Percentiles rank a stretch among this genome's conserved stretches.
These are phyloP conservation scores for Trichopria drosophilae DNA, from an alignment of 2,888 invertebrate genomes.

Conservation along the genomic window DNA sequence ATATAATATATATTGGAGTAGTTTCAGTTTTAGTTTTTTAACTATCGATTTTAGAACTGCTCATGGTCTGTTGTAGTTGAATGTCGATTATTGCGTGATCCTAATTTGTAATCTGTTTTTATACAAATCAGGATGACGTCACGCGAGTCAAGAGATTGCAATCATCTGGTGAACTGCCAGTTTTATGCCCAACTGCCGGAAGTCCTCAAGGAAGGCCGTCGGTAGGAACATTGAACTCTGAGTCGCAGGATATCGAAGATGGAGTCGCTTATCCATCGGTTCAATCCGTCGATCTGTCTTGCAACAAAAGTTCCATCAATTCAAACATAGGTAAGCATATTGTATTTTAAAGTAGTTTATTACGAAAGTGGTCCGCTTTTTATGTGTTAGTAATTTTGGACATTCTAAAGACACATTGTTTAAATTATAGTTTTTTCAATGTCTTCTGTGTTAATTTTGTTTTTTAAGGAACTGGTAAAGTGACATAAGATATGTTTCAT, in stretches of 20 bases:
- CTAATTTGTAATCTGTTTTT: background rate
- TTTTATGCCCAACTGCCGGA: constrained; percentile 39
- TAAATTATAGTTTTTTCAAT: too few relatives aligned
- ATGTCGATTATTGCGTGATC: too few relatives aligned
- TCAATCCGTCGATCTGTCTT: constrained; percentile 42
- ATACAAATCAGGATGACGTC: constrained; percentile 50
- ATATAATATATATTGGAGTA: too few relatives aligned
- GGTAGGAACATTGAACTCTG: constrained; percentile 45
- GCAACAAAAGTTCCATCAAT: constrained; percentile 49
- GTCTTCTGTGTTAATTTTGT: too few relatives aligned
- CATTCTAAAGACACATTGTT: too few relatives aligned
- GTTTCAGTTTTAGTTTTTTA: too few relatives aligned
- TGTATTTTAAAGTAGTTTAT: constrained; percentile 23
- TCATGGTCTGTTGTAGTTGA: constrained; percentile 6
- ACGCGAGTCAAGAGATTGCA: constrained; percentile 48
- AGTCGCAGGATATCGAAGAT: constrained; percentile 51
- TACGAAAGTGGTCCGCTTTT: background rate
- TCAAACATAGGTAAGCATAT: constrained; percentile 45
- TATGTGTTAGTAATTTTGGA: too few relatives aligned
- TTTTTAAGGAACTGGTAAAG: too few relatives aligned
- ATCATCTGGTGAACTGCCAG: constrained; percentile 45
- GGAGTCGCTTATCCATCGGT: constrained; percentile 38
- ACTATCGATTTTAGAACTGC: too few relatives aligned
- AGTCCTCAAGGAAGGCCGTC: constrained; percentile 51
- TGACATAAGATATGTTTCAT: too few relatives aligned